phyloP scores from a whole-genome alignment of 2,113 vertebrate species.

The Xenopus tropicalis region DNA sequence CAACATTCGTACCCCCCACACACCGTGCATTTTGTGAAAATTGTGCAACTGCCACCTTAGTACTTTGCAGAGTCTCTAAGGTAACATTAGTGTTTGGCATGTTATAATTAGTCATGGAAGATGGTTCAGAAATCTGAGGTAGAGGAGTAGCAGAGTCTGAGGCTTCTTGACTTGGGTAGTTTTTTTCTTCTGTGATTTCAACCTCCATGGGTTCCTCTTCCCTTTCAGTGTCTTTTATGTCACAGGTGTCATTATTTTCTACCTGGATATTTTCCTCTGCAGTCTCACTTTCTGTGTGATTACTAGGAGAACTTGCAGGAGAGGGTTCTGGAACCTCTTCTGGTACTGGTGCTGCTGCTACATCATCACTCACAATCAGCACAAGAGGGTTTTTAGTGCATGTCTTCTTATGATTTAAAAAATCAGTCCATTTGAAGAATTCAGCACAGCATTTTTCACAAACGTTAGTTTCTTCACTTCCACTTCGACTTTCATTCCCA shows the following conservation, averaged over 20 bases:
- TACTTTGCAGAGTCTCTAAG: conserved; percentile 92
- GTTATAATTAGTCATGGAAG: conserved; percentile 71
- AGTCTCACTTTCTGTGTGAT: conserved; percentile 84
- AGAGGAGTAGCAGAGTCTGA: conserved; percentile 67
- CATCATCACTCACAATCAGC: conserved; percentile 92
- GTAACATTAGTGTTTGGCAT: conserved; percentile 98
- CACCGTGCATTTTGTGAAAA: conserved; percentile 84
- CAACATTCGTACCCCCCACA: conserved; percentile 52
- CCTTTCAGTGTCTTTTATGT: conserved; percentile 67
- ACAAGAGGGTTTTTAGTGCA: conserved; percentile 93
- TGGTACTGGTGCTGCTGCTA: conserved; percentile 68
- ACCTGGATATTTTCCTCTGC: conserved; percentile 73
- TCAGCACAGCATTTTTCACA: conserved; percentile 95
- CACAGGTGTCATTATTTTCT: conserved; percentile 73
- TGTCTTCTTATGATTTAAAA: conserved; percentile 88
- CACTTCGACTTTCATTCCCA: conserved; percentile 87
- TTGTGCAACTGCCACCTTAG: conserved; percentile 93
- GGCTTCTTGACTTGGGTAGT: conserved; percentile 67
- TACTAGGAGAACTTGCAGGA: conserved; percentile 82
- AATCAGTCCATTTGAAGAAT: conserved; percentile 97
- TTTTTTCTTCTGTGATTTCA: conserved; percentile 75
- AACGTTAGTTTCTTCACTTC: conserved; percentile 89
- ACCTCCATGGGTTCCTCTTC: conserved; percentile 94
- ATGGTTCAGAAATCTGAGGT: conserved; percentile 76
- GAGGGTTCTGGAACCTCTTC: conserved; percentile 82